phyloP scores from a whole-genome alignment of 2,797 vertebrate species.

The Sardinella longiceps region DNA sequence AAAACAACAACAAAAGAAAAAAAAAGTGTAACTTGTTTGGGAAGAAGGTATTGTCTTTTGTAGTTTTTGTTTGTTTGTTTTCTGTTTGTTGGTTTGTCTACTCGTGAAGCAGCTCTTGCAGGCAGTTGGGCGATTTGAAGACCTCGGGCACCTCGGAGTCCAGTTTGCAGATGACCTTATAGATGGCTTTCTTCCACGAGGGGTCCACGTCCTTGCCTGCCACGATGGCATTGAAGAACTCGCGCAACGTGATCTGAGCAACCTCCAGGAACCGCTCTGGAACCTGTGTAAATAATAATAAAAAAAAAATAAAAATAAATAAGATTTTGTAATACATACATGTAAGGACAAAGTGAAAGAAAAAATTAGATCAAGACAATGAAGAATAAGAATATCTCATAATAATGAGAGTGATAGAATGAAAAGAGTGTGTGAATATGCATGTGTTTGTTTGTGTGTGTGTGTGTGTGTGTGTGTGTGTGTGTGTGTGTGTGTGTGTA shows the following conservation, averaged over 20 bases:
- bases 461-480: no score
- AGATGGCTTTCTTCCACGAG: conserved; percentile 99
- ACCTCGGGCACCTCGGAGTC: conserved; percentile 98
- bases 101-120: conserved; percentile 99
- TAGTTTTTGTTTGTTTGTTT: background rate
- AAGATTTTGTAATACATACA: no score
- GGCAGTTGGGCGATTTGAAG: conserved; percentile 99
- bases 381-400: no score
- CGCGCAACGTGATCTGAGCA: conserved; percentile 97
- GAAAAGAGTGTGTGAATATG: no score
- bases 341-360: no score
- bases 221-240: conserved; percentile 99
- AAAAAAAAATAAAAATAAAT: no score
- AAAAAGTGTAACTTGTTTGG: background rate
- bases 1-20: conserved; percentile 20
- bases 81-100: conserved; percentile 61
- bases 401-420: no score
- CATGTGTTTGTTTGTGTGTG: no score
- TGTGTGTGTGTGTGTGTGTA: no score
- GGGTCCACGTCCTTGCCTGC: conserved; percentile 99
- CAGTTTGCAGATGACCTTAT: conserved; percentile 99
- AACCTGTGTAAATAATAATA: no score
- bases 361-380: no score
- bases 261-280: conserved; percentile 99
- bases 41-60: background rate